Evolutionary conservation across 2,113 vertebrate species (phyloP).

Genomic region (Tricholaema leucomelas): DNA sequence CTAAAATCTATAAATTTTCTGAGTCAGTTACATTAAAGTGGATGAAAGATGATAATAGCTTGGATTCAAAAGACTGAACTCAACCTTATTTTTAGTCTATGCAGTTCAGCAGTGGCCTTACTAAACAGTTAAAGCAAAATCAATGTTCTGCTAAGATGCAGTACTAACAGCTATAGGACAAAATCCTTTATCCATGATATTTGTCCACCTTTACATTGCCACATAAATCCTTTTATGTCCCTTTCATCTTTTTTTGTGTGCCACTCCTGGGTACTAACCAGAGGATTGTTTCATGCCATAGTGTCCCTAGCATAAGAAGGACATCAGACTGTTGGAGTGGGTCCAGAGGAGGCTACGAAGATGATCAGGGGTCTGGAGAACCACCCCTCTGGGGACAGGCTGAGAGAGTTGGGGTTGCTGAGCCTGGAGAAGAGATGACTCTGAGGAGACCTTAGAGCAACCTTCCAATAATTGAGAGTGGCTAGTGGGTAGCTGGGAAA

Average conservation of each 20-base stretch:
- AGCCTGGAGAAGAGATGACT: too few species aligned
- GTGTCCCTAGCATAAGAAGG: too few species aligned
- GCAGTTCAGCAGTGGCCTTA: neutral
- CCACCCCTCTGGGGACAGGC: too few species aligned
- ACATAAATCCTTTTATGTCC: neutral
- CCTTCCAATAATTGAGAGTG: too few species aligned
- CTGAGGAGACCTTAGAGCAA: too few species aligned
- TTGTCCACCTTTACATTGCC: neutral
- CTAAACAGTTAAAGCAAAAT: neutral
- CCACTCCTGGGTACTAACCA: neutral
- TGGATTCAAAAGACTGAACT: neutral
- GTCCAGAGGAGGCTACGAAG: too few species aligned
- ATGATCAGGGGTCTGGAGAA: too few species aligned
- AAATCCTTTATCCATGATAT: rapidly evolving
- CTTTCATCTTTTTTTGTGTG: neutral
- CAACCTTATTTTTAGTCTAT: neutral
- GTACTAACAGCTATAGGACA: neutral
- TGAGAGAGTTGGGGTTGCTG: too few species aligned
- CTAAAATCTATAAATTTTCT: neutral
- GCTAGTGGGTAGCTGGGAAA: too few species aligned
- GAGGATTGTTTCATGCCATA: neutral
- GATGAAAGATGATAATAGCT: neutral
- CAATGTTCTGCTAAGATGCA: neutral
- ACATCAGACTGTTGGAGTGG: too few species aligned
- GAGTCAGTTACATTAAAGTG: neutral